Percentiles rank a stretch among this genome's conserved stretches.
Conservation (phyloP, 2,797 vertebrate genomes). For the Alcedo atthis region DNA sequence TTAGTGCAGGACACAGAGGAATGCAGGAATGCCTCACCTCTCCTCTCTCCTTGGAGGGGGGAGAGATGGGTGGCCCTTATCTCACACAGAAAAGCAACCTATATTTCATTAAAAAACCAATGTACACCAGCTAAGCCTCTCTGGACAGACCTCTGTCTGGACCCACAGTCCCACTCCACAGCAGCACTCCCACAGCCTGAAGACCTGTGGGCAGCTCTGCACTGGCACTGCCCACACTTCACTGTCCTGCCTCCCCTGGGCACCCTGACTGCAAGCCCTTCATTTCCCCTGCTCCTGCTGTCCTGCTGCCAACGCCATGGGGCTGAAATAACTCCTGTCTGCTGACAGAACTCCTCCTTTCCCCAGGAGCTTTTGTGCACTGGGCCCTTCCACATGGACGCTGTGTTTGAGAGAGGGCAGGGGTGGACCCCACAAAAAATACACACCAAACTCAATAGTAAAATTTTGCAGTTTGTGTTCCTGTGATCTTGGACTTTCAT, state of each 20-base stretch:
- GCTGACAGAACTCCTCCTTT: conserved; percentile 13
- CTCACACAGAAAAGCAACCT: not conserved
- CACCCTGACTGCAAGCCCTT: not conserved
- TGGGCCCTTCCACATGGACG: not conserved
- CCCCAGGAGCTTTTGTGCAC: conserved; percentile 8
- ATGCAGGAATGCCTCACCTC: not conserved
- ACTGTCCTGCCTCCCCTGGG: not conserved
- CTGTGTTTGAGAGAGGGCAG: no score
- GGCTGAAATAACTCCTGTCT: not conserved
- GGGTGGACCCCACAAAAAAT: no score
- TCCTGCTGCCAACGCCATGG: not conserved
- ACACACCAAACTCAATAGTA: not conserved
- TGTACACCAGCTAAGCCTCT: not conserved
- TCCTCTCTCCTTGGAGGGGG: no score
- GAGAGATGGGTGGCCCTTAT: not conserved
- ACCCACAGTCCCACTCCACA: not conserved
- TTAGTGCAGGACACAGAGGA: not conserved
- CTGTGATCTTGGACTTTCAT: not conserved
- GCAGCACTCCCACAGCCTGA: not conserved
- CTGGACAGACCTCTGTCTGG: not conserved
- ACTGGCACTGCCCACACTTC: not conserved
- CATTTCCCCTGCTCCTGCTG: not conserved
- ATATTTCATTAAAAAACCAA: not conserved
- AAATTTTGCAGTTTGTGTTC: not conserved
- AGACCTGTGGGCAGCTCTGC: not conserved